These are phyloP conservation scores for Nowickia ferox DNA, from an alignment of 2,888 invertebrate genomes.

Conservation along the genomic window DNA sequence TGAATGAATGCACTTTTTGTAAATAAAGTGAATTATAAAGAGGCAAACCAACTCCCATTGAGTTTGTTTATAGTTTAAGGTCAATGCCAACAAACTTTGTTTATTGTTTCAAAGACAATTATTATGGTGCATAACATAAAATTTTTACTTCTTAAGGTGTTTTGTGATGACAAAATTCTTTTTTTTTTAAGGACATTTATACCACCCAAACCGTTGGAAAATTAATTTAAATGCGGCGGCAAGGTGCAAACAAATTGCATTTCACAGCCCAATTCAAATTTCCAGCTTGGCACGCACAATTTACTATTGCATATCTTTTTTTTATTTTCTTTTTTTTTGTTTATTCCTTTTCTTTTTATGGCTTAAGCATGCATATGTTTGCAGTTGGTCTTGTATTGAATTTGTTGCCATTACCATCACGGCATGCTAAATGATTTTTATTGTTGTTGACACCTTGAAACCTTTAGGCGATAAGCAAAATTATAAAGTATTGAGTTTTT, in stretches of 20 bases:
- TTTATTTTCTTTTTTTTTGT: constrained; percentile 14
- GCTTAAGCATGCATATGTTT: constrained; percentile 17
- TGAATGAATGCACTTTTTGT: background rate
- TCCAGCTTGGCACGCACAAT: constrained; percentile 70
- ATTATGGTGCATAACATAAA: constrained; percentile 21
- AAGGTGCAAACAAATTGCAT: constrained; percentile 77
- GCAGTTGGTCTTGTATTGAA: background rate
- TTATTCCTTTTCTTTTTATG: background rate
- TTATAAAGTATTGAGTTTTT: constrained; percentile 20
- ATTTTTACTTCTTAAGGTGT: constrained; percentile 17
- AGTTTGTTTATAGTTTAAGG: constrained; percentile 63
- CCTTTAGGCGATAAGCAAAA: constrained; percentile 60
- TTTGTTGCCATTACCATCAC: constrained; percentile 27
- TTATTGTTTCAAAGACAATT: constrained; percentile 27
- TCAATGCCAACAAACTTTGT: constrained; percentile 30
- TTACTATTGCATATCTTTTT: constrained; percentile 13
- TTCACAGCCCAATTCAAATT: constrained; percentile 52
- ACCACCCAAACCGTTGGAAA: constrained; percentile 81
- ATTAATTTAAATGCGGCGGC: constrained; percentile 78
- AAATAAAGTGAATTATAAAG: constrained; percentile 4
- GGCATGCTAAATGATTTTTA: constrained; percentile 56
- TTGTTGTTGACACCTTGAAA: constrained; percentile 69
- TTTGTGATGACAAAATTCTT: constrained; percentile 13
- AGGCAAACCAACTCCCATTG: constrained; percentile 35
- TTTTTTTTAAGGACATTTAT: constrained; percentile 11